phyloP scores from a whole-genome alignment of 2,113 vertebrate genomes.

The Brienomyrus longianalis region DNA sequence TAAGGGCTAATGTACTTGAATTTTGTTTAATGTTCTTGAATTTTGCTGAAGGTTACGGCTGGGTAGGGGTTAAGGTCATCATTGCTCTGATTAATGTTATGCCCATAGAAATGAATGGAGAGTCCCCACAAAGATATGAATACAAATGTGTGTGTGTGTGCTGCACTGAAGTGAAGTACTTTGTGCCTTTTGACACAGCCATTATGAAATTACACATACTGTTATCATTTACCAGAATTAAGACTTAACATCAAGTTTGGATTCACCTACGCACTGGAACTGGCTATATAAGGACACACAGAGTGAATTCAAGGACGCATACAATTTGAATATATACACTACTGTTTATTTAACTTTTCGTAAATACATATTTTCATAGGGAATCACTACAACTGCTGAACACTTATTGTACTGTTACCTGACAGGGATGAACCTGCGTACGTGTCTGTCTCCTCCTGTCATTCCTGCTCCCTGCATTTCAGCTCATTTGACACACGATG shows the following conservation, averaged over 20 bases:
- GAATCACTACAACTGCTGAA: neutral
- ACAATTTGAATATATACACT: neutral
- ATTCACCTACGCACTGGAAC: neutral
- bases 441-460: constrained; percentile 1
- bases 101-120: too few relatives aligned
- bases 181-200: neutral
- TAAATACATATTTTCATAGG: neutral
- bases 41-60: too few relatives aligned
- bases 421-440: neutral
- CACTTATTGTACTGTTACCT: constrained; percentile 7
- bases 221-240: neutral
- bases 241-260: neutral
- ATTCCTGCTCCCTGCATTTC: neutral
- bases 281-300: neutral
- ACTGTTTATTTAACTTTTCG: neutral
- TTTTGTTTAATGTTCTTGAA: too few relatives aligned
- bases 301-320: neutral
- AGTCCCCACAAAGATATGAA: too few relatives aligned
- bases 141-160: neutral
- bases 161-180: neutral
- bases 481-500: neutral
- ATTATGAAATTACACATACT: neutral
- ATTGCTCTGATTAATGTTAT: too few relatives aligned
- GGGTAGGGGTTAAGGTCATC: too few relatives aligned
- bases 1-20: too few relatives aligned